Evolutionary conservation across 2,797 vertebrate genomes (phyloP), one percentile per base, ranked within the genome.

Genomic region (Lagodon rhomboides): DNA sequence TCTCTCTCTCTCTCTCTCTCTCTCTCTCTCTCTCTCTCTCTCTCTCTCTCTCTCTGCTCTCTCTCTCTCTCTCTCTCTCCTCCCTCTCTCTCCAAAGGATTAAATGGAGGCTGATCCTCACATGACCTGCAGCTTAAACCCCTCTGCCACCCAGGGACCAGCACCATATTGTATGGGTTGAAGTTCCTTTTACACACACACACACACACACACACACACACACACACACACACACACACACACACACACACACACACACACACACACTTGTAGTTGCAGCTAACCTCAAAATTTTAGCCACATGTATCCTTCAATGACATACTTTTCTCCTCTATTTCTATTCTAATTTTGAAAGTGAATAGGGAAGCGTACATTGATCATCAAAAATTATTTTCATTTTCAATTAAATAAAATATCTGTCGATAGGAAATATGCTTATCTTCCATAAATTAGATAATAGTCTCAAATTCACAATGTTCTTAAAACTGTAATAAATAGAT

Each of bases 101-200:
- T 95, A 96, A 90, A 90, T 77, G 79, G 68, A 86, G 82, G 88
- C 92, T 95, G 91, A 95, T 94, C 92, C 75, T 89, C 94, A 93
- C 92, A 94, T 94, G 95, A 95, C 93, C 87, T 55, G 68, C 77
- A 71, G 85, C 89, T 90, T 92, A 91, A 95, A 91, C 87, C 87
- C 85, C 75, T 62, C 87, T 90, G 83, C 88, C 87, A 91, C 82
- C 84, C 85, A 62, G 87, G 77, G 73, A 84, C 83, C 80, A 78
- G 85, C 80, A 81, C 85, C 76, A 58, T 43, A 34, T 8, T 34
- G 34, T 34, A 67, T 66, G 6, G 74, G 44, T n/a, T 74, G 59
- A 73, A 78, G 44, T 77, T 75, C 53, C n/a, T 66, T n/a, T 23
- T 38, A 68, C 23, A 49, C 62, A 51, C 55, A 54, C 41, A 5